Evolutionary conservation across 2,888 invertebrate genomes (phyloP), one percentile per base, ranked within the genome.

Genomic region (Watsonalla cultraria): DNA sequence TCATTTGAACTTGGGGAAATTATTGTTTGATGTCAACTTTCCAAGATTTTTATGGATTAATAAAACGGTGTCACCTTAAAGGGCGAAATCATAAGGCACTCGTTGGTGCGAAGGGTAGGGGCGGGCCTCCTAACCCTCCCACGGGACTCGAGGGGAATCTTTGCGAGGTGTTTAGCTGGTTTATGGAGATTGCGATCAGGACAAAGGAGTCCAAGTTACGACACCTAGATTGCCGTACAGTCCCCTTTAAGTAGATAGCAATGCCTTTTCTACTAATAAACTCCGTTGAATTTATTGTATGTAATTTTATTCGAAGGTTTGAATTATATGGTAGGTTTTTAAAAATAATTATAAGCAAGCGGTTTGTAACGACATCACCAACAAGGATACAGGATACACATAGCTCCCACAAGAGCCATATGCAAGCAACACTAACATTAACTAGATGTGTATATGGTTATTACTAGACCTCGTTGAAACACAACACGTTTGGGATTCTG

Each of bases 181-280:
- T 88, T 89, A 89, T 87, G 87, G 86, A 89, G 89, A 89, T 89
- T 88, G 86, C 86, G 80, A 86, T 83, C 85, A 81, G 87, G 84
- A 87, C 86, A 87, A 86, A 86, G 85, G 81, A 85, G 81, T 82
- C 82, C 84, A 68, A 83, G 79, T 84, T 83, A 82, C 84, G 80
- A 74, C 74, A 78, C 74, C 80, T 84, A 80, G 81, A 83, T 86
- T 82, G 84, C 76, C 80, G 76, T 72, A 77, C 72, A 76, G 74
- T 74, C 72, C 72, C 72, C 69, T 66, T 69, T 73, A 71, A 74
- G 72, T 71, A 74, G 70, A 73, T 69, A 70, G 61, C 59, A 58
- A 64, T 63, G 62, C 65, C 71, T 68, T 74, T 78, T 72, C 72
- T 70, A 66, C 68, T 66, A 70, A 65, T 71, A 62, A 67, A 71